Evolutionary conservation across 2,888 invertebrate genomes (phyloP).

Genomic region (Axea sp.): DNA sequence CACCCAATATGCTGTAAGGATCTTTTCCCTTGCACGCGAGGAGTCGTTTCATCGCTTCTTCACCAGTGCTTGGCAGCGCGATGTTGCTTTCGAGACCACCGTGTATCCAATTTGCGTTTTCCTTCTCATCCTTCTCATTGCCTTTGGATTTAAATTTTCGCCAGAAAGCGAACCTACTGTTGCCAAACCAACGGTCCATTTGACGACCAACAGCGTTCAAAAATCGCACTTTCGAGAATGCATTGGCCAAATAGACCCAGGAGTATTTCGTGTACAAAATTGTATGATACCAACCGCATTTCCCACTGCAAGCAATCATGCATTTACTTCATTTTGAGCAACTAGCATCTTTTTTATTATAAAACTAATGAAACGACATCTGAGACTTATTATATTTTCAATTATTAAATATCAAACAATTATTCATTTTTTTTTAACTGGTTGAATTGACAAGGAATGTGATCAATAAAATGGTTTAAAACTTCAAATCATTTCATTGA

Average conservation of each 20-base stretch:
- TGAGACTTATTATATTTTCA: too few relatives aligned
- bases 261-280: slow-evolving; percentile 76
- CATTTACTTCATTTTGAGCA: slow-evolving; percentile 12
- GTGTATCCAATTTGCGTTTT: slow-evolving; percentile 79
- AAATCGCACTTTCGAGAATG: slow-evolving; percentile 75
- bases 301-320: slow-evolving; percentile 69
- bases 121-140: slow-evolving; percentile 78
- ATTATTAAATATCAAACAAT: too few relatives aligned
- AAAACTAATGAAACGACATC: too few relatives aligned
- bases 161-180: slow-evolving; percentile 83
- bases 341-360: too few relatives aligned
- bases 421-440: too few relatives aligned
- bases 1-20: slow-evolving; percentile 95
- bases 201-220: slow-evolving; percentile 76
- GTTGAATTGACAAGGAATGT: too few relatives aligned
- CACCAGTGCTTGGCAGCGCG: slow-evolving; percentile 92
- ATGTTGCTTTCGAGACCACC: slow-evolving; percentile 86
- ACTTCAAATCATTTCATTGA: too few relatives aligned
- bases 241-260: slow-evolving; percentile 71
- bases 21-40: slow-evolving; percentile 97
- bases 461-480: too few relatives aligned
- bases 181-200: slow-evolving; percentile 82
- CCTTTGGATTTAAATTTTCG: slow-evolving; percentile 80
- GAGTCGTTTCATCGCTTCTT: slow-evolving; percentile 96
- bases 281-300: slow-evolving; percentile 75